These are phyloP conservation scores for Cephalopterus ornatus DNA, from an alignment of 2,113 vertebrate genomes.

Conservation along the genomic window DNA sequence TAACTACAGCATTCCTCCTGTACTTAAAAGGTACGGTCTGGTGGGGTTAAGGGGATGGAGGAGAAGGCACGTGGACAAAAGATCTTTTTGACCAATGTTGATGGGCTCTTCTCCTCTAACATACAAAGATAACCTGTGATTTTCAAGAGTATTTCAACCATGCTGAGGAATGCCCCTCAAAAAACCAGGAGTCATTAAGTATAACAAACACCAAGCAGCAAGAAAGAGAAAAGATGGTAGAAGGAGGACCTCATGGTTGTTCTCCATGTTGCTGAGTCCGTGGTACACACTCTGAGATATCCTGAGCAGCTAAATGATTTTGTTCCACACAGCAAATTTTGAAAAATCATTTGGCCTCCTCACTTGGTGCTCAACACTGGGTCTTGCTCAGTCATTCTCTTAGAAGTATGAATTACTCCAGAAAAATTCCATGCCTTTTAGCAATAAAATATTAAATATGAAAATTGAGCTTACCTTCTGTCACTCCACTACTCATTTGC, in stretches of 20 bases:
- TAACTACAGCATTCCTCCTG: background rate
- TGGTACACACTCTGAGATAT: background rate
- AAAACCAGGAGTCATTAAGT: background rate
- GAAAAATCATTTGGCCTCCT: background rate
- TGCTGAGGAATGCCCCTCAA: background rate
- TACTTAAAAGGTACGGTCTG: background rate
- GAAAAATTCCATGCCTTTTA: background rate
- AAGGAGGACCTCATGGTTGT: background rate
- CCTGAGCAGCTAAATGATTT: background rate
- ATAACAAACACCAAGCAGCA: background rate
- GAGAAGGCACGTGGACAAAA: background rate
- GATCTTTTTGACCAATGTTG: background rate
- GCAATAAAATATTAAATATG: background rate
- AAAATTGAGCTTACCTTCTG: background rate
- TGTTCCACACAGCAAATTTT: background rate
- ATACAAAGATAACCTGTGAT: background rate
- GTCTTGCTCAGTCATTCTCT: background rate
- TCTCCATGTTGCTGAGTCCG: background rate
- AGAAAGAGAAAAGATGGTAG: background rate
- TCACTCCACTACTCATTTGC: background rate
- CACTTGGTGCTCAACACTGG: background rate
- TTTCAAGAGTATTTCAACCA: background rate
- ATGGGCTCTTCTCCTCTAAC: background rate
- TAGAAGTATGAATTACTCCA: background rate
- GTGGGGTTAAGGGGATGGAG: accelerated